Conservation (phyloP, 2,888 invertebrate genomes). For the Drosophila gaucha region DNA sequence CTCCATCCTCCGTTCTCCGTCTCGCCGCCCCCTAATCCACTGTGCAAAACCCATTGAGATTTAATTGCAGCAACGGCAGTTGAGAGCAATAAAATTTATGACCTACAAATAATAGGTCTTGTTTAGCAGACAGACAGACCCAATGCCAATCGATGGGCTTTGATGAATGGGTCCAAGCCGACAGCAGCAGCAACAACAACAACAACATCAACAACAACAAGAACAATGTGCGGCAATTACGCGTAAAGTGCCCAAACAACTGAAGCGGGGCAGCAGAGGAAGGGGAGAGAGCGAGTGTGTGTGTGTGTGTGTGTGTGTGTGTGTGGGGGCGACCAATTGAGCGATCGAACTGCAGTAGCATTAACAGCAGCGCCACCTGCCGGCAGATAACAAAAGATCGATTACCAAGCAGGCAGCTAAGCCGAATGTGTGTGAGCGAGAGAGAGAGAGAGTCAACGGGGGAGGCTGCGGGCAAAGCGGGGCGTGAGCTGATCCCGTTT, state of each 20-base stretch:
- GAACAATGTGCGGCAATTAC: slow-evolving; percentile 68
- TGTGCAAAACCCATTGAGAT: slow-evolving; percentile 71
- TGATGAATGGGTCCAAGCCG: slow-evolving; percentile 65
- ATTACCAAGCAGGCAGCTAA: slow-evolving; percentile 32
- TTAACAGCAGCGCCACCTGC: slow-evolving; percentile 54
- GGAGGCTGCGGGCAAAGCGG: slow-evolving; percentile 7
- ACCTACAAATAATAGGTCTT: slow-evolving; percentile 83
- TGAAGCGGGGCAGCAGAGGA: slow-evolving; percentile 5
- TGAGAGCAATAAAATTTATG: slow-evolving; percentile 84
- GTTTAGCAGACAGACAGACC: slow-evolving; percentile 52
- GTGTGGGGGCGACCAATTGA: slow-evolving; percentile 38
- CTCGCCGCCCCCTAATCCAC: slow-evolving; percentile 18
- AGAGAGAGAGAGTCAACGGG: background rate
- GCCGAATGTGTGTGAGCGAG: background rate
- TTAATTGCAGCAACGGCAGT: slow-evolving; percentile 83
- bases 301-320: background rate
- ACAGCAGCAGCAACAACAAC: slow-evolving; percentile 27
- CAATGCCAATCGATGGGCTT: slow-evolving; percentile 62
- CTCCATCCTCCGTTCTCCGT: background rate
- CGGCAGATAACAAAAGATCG: slow-evolving; percentile 27
- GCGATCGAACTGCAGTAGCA: slow-evolving; percentile 34
- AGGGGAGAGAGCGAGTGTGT: too few species aligned
- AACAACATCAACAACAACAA: slow-evolving; percentile 10
- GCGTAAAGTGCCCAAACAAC: slow-evolving; percentile 67
- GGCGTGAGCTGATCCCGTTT: slow-evolving; percentile 42